Evolutionary conservation across 2,113 vertebrate species (phyloP), one percentile per base, ranked within the genome.

Genomic region (Eptesicus fuscus): DNA sequence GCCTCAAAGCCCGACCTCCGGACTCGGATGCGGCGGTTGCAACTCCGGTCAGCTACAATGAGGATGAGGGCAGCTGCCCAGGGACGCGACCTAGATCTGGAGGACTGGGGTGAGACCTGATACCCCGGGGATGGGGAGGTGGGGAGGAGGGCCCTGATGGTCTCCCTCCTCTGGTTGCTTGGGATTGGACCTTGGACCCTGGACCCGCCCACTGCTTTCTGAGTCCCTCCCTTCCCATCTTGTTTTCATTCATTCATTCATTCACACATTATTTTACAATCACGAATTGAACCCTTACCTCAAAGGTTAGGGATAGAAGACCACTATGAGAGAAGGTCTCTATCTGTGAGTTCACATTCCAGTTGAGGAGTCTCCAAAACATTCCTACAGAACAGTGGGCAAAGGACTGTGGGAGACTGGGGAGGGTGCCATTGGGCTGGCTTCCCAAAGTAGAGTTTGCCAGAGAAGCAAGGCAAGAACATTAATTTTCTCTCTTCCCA

Each of bases 61-160:
- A 98, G 98, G 93, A 98, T 99, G 96, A 98, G 93, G 95, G 98
- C 98, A 0, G 99, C 99, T 0, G 98, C 98, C 83, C 98, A 93
- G 0, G 99, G 99, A 87, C 98, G 98, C 70, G 99, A 99, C 96
- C 97, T 98, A 35, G 99, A 99, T 99, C 92, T 98, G 98, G 93
- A 98, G 49, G 99, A 99, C 82, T 97, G 98, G 93, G 97, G 99
- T 99, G 97, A 96, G 97, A 76, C 23, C 25, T 32, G 63, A 67
- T 17, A 67, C 6, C 63, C 63, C 12, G 14, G 14, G 32, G 32
- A 16, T 7, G 63, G 32, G 63, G 22, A 25, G 59, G 23, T 11
- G 23, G 59, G 59, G 59, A 28, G 59, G 23, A 61, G 59, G 59
- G 59, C 37, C 23, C 32, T 2, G 4, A 12, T 20, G 9, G 25